Percentiles rank a stretch among this genome's conserved stretches.
Evolutionary conservation across 2,888 invertebrate species (phyloP).

Genomic region (Melanchra persicariae): DNA sequence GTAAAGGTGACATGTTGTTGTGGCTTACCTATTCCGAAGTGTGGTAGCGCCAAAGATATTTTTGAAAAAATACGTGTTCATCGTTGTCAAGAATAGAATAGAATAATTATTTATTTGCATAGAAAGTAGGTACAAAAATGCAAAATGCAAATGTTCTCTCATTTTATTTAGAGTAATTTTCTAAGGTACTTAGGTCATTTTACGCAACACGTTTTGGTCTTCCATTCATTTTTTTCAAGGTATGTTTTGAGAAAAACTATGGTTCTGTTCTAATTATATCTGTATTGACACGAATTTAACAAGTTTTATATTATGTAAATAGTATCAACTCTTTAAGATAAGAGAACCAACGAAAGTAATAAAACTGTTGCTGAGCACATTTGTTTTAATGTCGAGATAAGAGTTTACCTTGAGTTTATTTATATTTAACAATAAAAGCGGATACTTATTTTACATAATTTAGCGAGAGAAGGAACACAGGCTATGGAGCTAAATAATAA

Average conservation of each 20-base stretch:
- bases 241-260: neutral
- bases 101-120: too few species aligned
- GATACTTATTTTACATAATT: slow-evolving; percentile 19
- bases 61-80: too few species aligned
- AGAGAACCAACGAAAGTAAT: slow-evolving; percentile 21
- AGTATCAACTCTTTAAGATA: slow-evolving; percentile 34
- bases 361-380: slow-evolving; percentile 39
- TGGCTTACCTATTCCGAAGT: neutral
- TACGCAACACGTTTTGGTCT: neutral
- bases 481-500: neutral
- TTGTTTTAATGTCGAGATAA: slow-evolving; percentile 50
- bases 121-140: too few species aligned
- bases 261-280: neutral
- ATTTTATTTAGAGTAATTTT: too few species aligned
- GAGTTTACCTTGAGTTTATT: slow-evolving; percentile 43
- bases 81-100: too few species aligned
- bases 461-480: neutral
- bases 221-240: neutral
- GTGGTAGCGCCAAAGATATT: neutral
- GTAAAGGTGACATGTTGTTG: neutral
- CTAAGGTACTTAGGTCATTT: too few species aligned
- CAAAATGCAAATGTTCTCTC: too few species aligned
- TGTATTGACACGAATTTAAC: neutral
- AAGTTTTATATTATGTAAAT: slow-evolving; percentile 20
- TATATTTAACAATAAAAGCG: slow-evolving; percentile 13